phyloP scores from a whole-genome alignment of 1,140 invertebrate species.

The Apis florea region DNA sequence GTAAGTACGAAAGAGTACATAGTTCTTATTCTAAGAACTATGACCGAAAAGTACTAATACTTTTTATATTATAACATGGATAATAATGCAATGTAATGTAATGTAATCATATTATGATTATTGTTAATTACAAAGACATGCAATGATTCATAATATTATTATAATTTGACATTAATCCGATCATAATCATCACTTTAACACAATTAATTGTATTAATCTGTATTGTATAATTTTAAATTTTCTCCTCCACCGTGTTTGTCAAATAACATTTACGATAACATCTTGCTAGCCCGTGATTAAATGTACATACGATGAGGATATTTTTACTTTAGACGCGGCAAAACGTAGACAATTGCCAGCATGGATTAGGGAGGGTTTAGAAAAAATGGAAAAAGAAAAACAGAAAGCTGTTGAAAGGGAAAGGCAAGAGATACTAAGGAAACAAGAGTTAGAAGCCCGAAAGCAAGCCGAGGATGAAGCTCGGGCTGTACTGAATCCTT shows the following conservation, averaged over 20 bases:
- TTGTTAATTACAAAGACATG: neutral
- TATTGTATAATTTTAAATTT: neutral
- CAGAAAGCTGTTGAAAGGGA: conserved; percentile 92
- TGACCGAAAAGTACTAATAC: neutral
- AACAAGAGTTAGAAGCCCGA: conserved; percentile 82
- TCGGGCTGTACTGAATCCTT: conserved; percentile 82
- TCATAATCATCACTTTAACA: neutral
- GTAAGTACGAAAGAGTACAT: conserved; percentile 58
- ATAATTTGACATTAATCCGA: neutral
- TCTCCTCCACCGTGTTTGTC: neutral
- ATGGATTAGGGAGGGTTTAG: conserved; percentile 97
- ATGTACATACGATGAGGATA: conserved; percentile 2
- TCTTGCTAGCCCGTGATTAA: neutral
- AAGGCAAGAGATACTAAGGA: conserved; percentile 84
- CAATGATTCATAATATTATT: no score
- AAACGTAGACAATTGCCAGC: conserved; percentile 95
- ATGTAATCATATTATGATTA: neutral
- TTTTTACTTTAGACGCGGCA: conserved; percentile 86
- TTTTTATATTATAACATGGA: no score
- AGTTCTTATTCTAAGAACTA: neutral
- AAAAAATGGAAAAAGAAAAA: conserved; percentile 98
- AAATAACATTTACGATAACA: neutral
- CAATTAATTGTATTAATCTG: neutral
- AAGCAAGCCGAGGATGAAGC: conserved; percentile 84
- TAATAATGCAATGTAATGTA: no score